Conservation (phyloP, 2,113 vertebrate species). For the Cyprinus carpio region DNA sequence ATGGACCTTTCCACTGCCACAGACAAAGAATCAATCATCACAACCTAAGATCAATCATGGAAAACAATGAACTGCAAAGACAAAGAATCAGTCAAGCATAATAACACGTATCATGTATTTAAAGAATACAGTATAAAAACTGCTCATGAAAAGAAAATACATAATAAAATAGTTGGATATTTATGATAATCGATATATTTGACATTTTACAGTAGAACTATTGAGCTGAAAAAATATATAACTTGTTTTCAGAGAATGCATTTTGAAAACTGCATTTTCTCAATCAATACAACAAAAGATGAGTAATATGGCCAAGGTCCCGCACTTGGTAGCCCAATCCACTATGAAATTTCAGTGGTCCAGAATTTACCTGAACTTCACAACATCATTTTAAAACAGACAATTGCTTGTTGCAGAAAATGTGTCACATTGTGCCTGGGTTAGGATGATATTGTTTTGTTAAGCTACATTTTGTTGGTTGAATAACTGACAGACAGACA, state of each 20-base stretch:
- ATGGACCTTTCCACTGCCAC: background rate
- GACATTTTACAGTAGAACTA: background rate
- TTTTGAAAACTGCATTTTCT: background rate
- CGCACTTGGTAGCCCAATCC: background rate
- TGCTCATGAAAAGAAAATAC: background rate
- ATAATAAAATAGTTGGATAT: background rate
- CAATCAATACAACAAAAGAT: background rate
- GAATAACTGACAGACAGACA: background rate
- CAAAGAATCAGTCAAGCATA: slow-evolving; percentile 3
- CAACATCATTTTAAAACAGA: too few relatives aligned
- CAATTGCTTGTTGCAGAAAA: background rate
- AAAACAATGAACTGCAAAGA: slow-evolving; percentile 23
- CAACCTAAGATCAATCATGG: slow-evolving; percentile 27
- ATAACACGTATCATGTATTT: background rate
- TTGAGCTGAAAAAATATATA: background rate
- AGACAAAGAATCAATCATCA: slow-evolving; percentile 40
- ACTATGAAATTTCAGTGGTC: too few relatives aligned
- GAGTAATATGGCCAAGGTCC: background rate
- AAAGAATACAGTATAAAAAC: background rate
- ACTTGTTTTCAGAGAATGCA: background rate
- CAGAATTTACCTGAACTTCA: too few relatives aligned
- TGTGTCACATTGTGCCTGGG: background rate
- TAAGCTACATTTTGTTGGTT: background rate
- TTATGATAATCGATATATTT: background rate
- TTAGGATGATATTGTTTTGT: background rate